Conservation (phyloP, 2,797 vertebrate species). For the Heteromormyrus szaboi region DNA sequence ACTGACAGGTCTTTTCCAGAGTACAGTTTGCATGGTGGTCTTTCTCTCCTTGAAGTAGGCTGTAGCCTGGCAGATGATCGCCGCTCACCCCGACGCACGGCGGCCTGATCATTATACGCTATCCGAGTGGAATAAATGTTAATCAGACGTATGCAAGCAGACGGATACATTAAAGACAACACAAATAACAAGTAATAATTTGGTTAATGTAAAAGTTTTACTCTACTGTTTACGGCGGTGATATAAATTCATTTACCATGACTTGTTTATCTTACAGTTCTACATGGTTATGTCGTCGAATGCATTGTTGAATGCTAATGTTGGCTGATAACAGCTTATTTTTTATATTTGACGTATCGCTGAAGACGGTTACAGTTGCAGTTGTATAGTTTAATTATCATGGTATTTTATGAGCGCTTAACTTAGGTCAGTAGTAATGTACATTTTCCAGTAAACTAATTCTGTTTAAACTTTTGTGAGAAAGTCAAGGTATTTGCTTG, state of each 20-base stretch:
- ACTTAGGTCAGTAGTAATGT: not conserved
- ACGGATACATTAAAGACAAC: not conserved
- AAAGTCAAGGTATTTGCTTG: not conserved
- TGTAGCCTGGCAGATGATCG: not conserved
- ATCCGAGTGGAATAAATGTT: not conserved
- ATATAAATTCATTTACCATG: not conserved
- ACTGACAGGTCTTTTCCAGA: not conserved
- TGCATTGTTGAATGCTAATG: not conserved
- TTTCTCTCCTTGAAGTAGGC: not conserved
- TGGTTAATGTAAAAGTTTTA: not conserved
- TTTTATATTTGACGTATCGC: not conserved
- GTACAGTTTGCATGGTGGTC: not conserved
- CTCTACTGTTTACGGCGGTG: not conserved
- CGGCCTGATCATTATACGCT: not conserved
- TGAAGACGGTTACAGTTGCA: not conserved
- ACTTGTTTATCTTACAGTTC: not conserved
- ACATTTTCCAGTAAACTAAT: not conserved
- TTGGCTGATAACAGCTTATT: not conserved
- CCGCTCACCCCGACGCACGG: not conserved
- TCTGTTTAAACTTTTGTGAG: not conserved
- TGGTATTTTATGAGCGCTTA: not conserved
- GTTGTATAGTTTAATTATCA: not conserved
- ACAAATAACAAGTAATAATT: not conserved
- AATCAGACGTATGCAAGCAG: not conserved
- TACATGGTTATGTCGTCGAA: not conserved